Percentiles rank a stretch among this genome's conserved stretches.
Evolutionary conservation across 2,888 invertebrate genomes (phyloP).

Genomic region (Agrotis ipsilon): DNA sequence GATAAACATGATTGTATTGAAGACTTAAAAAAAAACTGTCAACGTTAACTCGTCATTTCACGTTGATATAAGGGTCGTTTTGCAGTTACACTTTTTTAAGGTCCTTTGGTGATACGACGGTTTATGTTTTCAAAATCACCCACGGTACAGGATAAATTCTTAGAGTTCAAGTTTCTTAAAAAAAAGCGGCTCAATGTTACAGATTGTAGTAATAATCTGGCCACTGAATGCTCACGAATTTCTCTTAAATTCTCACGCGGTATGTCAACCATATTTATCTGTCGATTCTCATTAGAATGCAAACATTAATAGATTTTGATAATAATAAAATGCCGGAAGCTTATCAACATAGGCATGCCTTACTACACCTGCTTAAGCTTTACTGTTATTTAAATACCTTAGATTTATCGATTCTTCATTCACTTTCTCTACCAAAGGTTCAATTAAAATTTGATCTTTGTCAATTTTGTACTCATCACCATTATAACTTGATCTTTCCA

Average conservation of each 20-base stretch:
- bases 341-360: conserved; percentile 39
- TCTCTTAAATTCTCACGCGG: conserved; percentile 3
- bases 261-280: not conserved
- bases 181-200: too few relatives aligned
- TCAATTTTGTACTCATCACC: not conserved
- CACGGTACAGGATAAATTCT: too few relatives aligned
- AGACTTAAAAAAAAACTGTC: too few relatives aligned
- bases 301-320: conserved; percentile 41
- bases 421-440: conserved; percentile 32
- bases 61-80: too few relatives aligned
- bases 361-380: conserved; percentile 27
- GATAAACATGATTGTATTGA: too few relatives aligned
- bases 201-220: too few relatives aligned
- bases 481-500: conserved; percentile 7
- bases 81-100: too few relatives aligned
- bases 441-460: not conserved
- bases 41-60: too few relatives aligned
- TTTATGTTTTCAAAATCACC: too few relatives aligned
- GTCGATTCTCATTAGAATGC: conserved; percentile 36
- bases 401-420: conserved; percentile 26
- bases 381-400: conserved; percentile 41
- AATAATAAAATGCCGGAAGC: conserved; percentile 52
- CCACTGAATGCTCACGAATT: not conserved
- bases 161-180: too few relatives aligned
- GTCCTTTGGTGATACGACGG: too few relatives aligned